Evolutionary conservation across 2,113 vertebrate species (phyloP).

Genomic region (Hyperopisus bebe): DNA sequence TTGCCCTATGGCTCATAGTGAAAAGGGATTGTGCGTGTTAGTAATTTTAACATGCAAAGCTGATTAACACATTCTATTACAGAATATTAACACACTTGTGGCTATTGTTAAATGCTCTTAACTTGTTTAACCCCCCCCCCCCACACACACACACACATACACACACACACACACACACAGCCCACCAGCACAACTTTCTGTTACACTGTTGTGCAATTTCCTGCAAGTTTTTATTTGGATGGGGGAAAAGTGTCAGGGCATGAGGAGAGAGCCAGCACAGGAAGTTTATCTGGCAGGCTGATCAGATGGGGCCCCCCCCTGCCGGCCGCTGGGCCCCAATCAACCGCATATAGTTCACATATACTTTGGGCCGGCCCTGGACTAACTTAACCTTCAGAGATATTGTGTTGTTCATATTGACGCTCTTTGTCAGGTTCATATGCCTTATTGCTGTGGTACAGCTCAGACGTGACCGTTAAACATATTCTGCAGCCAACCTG

Average conservation of each 20-base stretch:
- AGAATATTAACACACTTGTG: not conserved
- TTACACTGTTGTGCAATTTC: not conserved
- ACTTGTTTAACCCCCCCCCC: not conserved
- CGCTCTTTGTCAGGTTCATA: not conserved
- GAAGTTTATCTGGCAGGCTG: not conserved
- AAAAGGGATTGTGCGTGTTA: not conserved
- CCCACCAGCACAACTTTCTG: not conserved
- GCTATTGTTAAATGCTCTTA: not conserved
- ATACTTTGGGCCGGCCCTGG: not conserved
- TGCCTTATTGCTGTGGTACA: not conserved
- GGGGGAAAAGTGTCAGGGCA: not conserved
- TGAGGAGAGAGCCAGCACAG: not conserved
- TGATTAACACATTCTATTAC: not conserved
- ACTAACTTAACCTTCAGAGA: not conserved
- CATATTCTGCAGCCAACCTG: not conserved
- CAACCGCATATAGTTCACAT: not conserved
- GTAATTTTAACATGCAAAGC: not conserved
- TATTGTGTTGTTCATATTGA: not conserved
- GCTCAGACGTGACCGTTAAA: not conserved
- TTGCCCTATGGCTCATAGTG: not conserved
- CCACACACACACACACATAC: too few species aligned
- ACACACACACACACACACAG: not conserved
- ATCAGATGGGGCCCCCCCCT: not conserved
- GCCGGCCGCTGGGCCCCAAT: not conserved
- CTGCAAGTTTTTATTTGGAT: not conserved